Base-by-base conservation (phyloP, 1,140 invertebrate species). In the Calycopis cecrops region DNA sequence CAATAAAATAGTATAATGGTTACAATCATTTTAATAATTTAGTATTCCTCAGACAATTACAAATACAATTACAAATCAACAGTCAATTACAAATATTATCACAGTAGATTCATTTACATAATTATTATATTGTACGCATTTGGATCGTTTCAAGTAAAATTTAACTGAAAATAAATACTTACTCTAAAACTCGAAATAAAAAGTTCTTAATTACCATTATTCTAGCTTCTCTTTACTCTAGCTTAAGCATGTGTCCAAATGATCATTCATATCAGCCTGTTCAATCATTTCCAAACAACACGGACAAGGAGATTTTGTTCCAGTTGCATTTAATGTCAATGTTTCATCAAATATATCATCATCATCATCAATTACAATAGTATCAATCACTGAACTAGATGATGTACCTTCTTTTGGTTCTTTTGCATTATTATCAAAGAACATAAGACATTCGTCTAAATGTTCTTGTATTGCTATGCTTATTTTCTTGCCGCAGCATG, bases 401-500 rank as follows among this genome's bases (percentile, higher is more conserved):
- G 68, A 75, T 33, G 70, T 60, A 3, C 69, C 75, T 61, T 79
- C 73, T 37, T 72, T 60, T 17, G 73, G 71, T 57, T 69, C 67
- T 18, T 67, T 76, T 1, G 35, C 60, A 49, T 75, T 60, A 21
- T 80, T 71, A 50, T 74, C 60, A 56, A 80, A 78, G 57, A 85
- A 82, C 0, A 69, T 62, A 37, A 92, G 72, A 65, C 92, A 93
- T 55, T 90, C 88, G 48, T 93, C 91, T 33, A 93, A 79, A 87
- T 93, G 92, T 51, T 89, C 83, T 66, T 89, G 82, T n/a, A 93
- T 79, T 1, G 85, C 58, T 34, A 76, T 85, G 34, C 77, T 63
- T 35, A 93, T 80, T 35, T 77, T 64, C 40, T 79, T 78, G 17
- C 89, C 89, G 71, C 93, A 94, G 53, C 91, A 90, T 17, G 93